A percentile compares a stretch with the other conserved stretches of the same genome.
These are phyloP conservation scores for Nebria salina DNA, from an alignment of 2,888 invertebrate genomes.

Conservation along the genomic window DNA sequence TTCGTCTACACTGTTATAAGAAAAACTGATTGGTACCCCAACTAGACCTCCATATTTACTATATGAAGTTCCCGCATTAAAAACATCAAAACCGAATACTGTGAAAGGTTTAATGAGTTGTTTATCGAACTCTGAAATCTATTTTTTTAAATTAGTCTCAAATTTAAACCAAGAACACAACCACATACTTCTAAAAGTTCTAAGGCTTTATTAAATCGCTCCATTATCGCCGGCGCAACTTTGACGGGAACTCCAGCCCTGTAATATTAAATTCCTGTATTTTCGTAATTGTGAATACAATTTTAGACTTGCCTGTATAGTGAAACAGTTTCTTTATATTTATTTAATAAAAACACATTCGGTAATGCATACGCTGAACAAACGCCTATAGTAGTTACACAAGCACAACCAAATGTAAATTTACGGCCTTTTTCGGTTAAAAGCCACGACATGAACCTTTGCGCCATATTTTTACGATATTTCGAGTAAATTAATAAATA, in stretches of 20 bases:
- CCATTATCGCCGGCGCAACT: conserved; percentile 64
- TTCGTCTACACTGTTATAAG: conserved; percentile 66
- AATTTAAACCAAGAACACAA: not conserved
- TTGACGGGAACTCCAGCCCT: conserved; percentile 71
- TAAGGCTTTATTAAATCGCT: conserved; percentile 68
- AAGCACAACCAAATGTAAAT: conserved; percentile 64
- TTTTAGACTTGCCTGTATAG: conserved; percentile 69
- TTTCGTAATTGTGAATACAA: conserved; percentile 19
- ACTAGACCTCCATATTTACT: conserved; percentile 71
- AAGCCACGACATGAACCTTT: conserved; percentile 63
- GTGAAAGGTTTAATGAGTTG: conserved; percentile 72
- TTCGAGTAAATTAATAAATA: not conserved
- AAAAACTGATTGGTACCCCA: conserved; percentile 80
- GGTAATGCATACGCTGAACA: conserved; percentile 66
- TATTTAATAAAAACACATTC: conserved; percentile 69
- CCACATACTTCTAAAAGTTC: conserved; percentile 65
- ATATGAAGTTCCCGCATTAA: conserved; percentile 70
- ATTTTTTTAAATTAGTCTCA: conserved; percentile 42
- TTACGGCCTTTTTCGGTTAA: conserved; percentile 66
- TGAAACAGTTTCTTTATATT: conserved; percentile 71
- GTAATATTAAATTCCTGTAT: conserved; percentile 51
- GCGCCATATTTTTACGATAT: conserved; percentile 48
- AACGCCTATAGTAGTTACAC: conserved; percentile 62
- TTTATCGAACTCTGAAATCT: conserved; percentile 64
- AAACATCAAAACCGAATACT: conserved; percentile 77